These are phyloP conservation scores for Thaumatotibia leucotreta DNA, from an alignment of 1,140 invertebrate genomes.

Conservation along the genomic window DNA sequence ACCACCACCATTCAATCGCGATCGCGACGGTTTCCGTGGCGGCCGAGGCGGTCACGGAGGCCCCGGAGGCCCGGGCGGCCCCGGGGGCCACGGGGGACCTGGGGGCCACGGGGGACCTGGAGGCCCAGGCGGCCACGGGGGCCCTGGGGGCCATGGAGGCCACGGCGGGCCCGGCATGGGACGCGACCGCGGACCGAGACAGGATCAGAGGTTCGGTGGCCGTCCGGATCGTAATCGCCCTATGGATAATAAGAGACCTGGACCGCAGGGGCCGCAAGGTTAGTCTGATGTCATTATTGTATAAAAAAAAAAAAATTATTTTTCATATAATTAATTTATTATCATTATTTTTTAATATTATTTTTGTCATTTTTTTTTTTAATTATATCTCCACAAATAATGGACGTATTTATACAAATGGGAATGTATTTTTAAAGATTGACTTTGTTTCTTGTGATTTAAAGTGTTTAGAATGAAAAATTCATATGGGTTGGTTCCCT, in stretches of 20 bases:
- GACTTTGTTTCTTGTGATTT: too few relatives aligned
- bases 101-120: constrained; percentile 28
- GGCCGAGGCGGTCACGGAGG: constrained; percentile 24
- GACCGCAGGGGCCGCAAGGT: constrained; percentile 13
- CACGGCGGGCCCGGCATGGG: constrained; percentile 21
- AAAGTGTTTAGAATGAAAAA: too few relatives aligned
- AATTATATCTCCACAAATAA: too few relatives aligned
- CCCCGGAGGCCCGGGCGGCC: constrained; percentile 18
- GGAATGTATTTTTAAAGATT: too few relatives aligned
- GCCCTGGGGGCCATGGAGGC: constrained; percentile 18
- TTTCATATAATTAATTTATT: too few relatives aligned
- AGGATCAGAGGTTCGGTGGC: constrained; percentile 14
- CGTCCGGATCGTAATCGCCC: constrained; percentile 17
- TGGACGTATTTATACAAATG: too few relatives aligned
- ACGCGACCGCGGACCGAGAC: constrained; percentile 14
- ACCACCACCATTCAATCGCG: constrained; percentile 20
- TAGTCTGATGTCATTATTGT: too few relatives aligned
- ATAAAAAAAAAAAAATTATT: too few relatives aligned
- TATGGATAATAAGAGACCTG: constrained; percentile 20
- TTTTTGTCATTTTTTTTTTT: too few relatives aligned
- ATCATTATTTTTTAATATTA: too few relatives aligned
- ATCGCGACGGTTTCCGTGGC: constrained; percentile 15
- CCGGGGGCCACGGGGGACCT: constrained; percentile 17
- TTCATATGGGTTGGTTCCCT: too few relatives aligned
- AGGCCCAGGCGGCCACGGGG: constrained; percentile 16